phyloP scores from a whole-genome alignment of 92 coral and sea anemone species.

The Galaxea fascicularis region DNA sequence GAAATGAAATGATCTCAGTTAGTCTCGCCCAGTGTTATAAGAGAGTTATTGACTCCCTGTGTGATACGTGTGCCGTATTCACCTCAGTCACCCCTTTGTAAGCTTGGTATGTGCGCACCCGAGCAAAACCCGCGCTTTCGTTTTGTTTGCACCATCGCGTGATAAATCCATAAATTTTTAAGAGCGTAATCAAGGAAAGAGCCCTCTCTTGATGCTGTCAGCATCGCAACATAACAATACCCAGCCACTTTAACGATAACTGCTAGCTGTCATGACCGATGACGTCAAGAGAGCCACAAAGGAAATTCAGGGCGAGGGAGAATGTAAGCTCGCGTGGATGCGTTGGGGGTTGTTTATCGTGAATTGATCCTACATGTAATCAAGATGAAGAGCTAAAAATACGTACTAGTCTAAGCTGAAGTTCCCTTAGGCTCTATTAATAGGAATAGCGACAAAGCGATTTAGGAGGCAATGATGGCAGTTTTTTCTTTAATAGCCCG shows the following conservation, averaged over 20 bases:
- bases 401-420: not conserved
- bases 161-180: not conserved
- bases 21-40: not conserved
- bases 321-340: not conserved
- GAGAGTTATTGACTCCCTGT: constrained; percentile 9
- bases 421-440: not conserved
- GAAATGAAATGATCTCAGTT: not conserved
- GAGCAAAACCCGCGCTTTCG: constrained; percentile 14
- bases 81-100: not conserved
- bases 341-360: not conserved
- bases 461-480: not conserved
- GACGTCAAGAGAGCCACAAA: constrained; percentile 8
- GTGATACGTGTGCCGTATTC: not conserved
- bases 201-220: constrained; percentile 21
- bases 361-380: not conserved
- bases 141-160: constrained; percentile 23
- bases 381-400: not conserved
- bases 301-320: not conserved
- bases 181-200: constrained; percentile 4
- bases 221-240: constrained; percentile 9
- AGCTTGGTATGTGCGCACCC: constrained; percentile 18
- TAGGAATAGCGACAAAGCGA: not conserved
- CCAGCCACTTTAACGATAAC: not conserved
- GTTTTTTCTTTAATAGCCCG: not conserved
- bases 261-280: not conserved